phyloP scores from a whole-genome alignment of 2,797 vertebrate genomes.

The Intellagama lesueurii region DNA sequence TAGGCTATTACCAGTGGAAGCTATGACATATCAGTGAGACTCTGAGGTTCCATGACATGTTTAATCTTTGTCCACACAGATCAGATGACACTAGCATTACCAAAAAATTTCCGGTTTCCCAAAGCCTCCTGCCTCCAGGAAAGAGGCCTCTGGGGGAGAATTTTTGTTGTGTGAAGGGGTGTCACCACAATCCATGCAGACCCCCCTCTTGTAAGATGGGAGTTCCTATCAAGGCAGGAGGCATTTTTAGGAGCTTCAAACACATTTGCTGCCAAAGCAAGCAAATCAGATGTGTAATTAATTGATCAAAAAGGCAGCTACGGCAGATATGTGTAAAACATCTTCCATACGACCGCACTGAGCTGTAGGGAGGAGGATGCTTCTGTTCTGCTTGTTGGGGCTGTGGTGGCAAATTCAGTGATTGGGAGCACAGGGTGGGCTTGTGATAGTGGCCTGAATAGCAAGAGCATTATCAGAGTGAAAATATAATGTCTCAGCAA shows the following conservation, averaged over 20 bases:
- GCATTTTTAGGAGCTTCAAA: slow-evolving; percentile 23
- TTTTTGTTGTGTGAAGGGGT: background rate
- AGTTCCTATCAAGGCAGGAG: slow-evolving; percentile 19
- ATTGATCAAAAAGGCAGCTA: slow-evolving; percentile 21
- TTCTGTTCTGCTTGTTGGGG: background rate
- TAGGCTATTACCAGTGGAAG: slow-evolving; percentile 1
- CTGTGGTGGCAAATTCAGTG: background rate
- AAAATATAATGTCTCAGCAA: background rate
- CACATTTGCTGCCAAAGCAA: background rate
- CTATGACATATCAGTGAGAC: background rate
- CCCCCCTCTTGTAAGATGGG: background rate
- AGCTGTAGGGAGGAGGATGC: background rate
- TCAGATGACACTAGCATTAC: background rate
- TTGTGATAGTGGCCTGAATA: background rate
- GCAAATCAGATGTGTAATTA: slow-evolving; percentile 18
- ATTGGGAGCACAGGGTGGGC: background rate
- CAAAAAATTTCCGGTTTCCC: background rate
- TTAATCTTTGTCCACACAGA: background rate
- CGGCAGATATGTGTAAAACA: background rate
- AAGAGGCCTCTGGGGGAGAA: background rate
- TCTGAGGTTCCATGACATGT: background rate
- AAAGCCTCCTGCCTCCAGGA: background rate
- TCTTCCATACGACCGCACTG: background rate
- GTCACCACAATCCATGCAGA: background rate
- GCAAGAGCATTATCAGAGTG: background rate